Evolutionary conservation across 2,113 vertebrate genomes (phyloP).

Genomic region (Coryphaenoides rupestris): DNA sequence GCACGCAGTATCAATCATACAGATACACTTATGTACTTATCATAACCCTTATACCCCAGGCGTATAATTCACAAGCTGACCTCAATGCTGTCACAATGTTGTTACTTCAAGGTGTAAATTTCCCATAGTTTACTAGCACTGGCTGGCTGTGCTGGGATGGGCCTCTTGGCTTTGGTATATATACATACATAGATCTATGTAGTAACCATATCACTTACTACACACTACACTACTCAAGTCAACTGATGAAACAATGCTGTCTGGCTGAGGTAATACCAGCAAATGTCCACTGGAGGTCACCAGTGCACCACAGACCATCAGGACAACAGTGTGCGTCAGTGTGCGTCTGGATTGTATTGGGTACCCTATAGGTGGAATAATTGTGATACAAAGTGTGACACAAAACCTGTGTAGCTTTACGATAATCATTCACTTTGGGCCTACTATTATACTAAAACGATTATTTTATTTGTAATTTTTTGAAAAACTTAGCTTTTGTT

Average conservation of each 20-base stretch:
- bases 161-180: no score
- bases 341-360: no score
- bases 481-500: no score
- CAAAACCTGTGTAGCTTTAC: not conserved
- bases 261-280: not conserved
- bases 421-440: no score
- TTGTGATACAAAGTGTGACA: no score
- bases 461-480: no score
- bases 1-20: no score
- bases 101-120: conserved; percentile 28
- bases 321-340: no score
- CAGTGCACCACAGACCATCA: conserved; percentile 31
- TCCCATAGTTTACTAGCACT: conserved; percentile 9
- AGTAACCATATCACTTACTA: not conserved
- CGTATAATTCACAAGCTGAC: not conserved
- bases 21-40: no score
- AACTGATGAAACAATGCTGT: not conserved
- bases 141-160: not conserved
- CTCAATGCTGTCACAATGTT: conserved; percentile 1
- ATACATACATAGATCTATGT: not conserved
- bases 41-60: no score
- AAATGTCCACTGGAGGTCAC: conserved; percentile 60
- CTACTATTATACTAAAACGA: no score
- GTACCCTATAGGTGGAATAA: no score
- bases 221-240: not conserved